Percentiles rank a stretch among this genome's conserved stretches.
Conservation (phyloP, 2,797 vertebrate genomes). For the Amblyraja radiata region DNA sequence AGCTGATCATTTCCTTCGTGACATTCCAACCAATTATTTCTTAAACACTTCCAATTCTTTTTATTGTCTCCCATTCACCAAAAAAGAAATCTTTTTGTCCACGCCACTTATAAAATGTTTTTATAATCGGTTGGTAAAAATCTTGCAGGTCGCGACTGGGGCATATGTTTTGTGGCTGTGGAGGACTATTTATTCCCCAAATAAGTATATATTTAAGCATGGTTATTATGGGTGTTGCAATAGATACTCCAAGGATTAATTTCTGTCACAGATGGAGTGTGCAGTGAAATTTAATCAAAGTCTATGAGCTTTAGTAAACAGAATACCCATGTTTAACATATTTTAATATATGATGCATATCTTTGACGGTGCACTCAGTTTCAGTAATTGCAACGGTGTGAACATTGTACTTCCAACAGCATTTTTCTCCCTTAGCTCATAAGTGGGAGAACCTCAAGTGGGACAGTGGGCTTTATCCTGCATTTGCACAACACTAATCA, state of each 20-base stretch:
- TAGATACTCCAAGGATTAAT: slow-evolving; percentile 36
- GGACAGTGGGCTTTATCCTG: slow-evolving; percentile 3
- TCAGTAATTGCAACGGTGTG: slow-evolving; percentile 30
- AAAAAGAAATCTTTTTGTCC: not conserved
- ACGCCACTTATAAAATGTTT: slow-evolving; percentile 29
- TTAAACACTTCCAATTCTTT: not conserved
- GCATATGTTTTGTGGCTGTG: slow-evolving; percentile 5
- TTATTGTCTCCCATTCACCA: slow-evolving; percentile 15
- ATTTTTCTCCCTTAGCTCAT: slow-evolving; percentile 19
- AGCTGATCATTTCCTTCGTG: slow-evolving; percentile 32
- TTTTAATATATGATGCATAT: slow-evolving; percentile 37
- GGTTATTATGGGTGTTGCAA: slow-evolving; percentile 35
- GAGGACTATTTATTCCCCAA: slow-evolving; percentile 36
- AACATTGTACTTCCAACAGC: not conserved
- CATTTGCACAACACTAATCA: slow-evolving; percentile 6
- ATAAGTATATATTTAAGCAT: slow-evolving; percentile 34
- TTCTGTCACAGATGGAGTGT: slow-evolving; percentile 33
- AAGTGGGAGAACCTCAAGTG: not conserved
- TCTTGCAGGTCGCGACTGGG: slow-evolving; percentile 27
- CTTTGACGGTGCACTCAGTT: slow-evolving; percentile 24
- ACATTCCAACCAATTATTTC: slow-evolving; percentile 35
- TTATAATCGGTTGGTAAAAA: slow-evolving; percentile 28
- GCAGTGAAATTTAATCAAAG: slow-evolving; percentile 38
- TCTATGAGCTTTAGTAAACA: slow-evolving; percentile 38
- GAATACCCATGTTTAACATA: slow-evolving; percentile 37